Percentiles rank a stretch among this genome's conserved stretches.
phyloP scores from a whole-genome alignment of 2,888 invertebrate species.

The Bimastos eiseni region DNA sequence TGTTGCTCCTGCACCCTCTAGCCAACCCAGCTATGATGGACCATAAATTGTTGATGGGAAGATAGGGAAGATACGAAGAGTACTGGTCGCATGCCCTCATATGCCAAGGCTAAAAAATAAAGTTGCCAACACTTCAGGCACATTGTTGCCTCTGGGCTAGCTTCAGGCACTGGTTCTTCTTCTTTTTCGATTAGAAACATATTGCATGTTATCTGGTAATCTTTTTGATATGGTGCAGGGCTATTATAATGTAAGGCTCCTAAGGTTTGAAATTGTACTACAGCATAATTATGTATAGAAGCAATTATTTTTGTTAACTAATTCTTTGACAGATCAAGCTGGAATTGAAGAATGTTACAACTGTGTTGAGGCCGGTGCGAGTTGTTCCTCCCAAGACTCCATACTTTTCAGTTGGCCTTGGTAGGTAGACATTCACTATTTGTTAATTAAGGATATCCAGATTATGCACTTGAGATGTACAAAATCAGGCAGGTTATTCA shows the following conservation, averaged over 20 bases:
- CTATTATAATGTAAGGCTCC: not conserved
- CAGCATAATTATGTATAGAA: not conserved
- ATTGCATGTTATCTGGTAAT: not conserved
- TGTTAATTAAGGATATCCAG: not conserved
- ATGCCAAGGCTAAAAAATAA: too few species aligned
- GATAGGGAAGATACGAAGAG: too few species aligned
- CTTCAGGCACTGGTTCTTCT: too few species aligned
- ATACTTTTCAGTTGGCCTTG: conserved; percentile 59
- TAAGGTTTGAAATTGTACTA: not conserved
- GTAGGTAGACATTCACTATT: conserved; percentile 47
- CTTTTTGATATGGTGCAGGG: not conserved
- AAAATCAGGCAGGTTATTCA: too few species aligned
- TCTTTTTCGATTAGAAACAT: too few species aligned
- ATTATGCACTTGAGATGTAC: not conserved
- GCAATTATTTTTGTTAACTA: not conserved
- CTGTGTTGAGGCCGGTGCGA: conserved; percentile 57
- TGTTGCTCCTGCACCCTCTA: too few species aligned
- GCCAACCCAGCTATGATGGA: too few species aligned
- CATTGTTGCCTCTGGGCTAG: too few species aligned
- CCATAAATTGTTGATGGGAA: too few species aligned
- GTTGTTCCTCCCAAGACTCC: conserved; percentile 56
- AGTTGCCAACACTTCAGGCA: too few species aligned
- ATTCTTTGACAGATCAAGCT: conserved; percentile 51
- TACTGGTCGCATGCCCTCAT: too few species aligned
- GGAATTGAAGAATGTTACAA: conserved; percentile 60